Percentiles rank a stretch among this genome's conserved stretches.
Evolutionary conservation across 1,140 invertebrate species (phyloP).

Genomic region (Paraescarpia echinospica): DNA sequence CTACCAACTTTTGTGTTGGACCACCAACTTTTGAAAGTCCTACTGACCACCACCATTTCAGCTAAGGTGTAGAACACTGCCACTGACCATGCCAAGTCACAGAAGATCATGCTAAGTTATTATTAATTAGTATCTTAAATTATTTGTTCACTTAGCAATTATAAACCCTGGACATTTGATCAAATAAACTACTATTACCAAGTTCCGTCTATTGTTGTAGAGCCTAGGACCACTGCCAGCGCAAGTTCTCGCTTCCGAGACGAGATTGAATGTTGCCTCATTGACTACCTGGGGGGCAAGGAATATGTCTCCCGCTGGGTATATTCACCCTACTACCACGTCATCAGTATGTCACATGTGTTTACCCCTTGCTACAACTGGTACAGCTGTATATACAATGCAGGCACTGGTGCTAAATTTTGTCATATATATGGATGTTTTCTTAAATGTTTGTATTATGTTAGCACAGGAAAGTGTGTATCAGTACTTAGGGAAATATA

Average conservation of each 20-base stretch:
- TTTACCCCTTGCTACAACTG: neutral
- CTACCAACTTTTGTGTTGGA: no score
- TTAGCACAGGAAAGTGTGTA: no score
- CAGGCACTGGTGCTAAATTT: neutral
- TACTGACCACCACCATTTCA: no score
- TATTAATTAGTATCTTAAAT: neutral
- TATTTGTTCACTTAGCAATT: neutral
- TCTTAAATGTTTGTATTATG: neutral
- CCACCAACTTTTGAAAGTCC: no score
- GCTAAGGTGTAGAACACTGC: no score
- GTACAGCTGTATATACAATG: neutral
- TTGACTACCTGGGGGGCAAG: neutral
- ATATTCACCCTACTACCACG: neutral
- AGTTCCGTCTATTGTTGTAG: neutral
- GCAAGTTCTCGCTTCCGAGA: neutral
- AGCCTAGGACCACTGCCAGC: neutral
- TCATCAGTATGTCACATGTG: neutral
- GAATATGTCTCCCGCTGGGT: neutral
- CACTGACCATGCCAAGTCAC: no score
- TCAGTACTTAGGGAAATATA: no score
- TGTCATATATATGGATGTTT: neutral
- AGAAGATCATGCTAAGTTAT: no score
- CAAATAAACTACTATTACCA: neutral
- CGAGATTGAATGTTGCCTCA: neutral
- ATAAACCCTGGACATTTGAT: neutral